phyloP scores from a whole-genome alignment of 1,140 invertebrate genomes.

The Heterodera carotae region DNA sequence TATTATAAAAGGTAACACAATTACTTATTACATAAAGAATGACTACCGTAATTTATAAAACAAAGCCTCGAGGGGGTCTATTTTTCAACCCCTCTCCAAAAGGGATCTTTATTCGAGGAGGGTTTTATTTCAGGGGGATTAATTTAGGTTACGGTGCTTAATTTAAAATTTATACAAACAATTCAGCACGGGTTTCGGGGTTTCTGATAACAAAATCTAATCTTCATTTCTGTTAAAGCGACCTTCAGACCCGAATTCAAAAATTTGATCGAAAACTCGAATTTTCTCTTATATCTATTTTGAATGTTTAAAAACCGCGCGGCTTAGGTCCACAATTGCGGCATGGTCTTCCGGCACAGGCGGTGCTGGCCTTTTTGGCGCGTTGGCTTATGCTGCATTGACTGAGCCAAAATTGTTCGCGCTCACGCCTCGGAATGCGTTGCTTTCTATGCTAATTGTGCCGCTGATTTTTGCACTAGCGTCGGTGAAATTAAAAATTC shows the following conservation, averaged over 20 bases:
- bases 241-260: too few species aligned
- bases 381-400: conserved; percentile 46
- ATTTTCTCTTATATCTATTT: too few species aligned
- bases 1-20: conserved; percentile 39
- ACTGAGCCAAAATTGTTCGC: conserved; percentile 48
- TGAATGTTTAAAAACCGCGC: conserved; percentile 10
- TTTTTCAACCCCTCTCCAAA: too few species aligned
- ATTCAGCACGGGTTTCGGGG: too few species aligned
- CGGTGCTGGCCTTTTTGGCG: conserved; percentile 58
- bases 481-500: conserved; percentile 36
- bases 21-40: too few species aligned
- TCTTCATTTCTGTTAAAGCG: too few species aligned
- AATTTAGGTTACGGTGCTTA: too few species aligned
- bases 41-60: background rate
- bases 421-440: conserved; percentile 35
- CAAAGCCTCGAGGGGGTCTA: too few species aligned
- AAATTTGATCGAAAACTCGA: background rate
- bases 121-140: too few species aligned
- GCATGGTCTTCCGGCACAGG: conserved; percentile 56
- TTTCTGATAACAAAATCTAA: too few species aligned
- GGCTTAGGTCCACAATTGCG: conserved; percentile 52
- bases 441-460: conserved; percentile 51
- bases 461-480: conserved; percentile 48
- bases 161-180: too few species aligned
- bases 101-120: too few species aligned